Evolutionary conservation across 2,113 vertebrate genomes (phyloP).

Genomic region (Columbina picui): DNA sequence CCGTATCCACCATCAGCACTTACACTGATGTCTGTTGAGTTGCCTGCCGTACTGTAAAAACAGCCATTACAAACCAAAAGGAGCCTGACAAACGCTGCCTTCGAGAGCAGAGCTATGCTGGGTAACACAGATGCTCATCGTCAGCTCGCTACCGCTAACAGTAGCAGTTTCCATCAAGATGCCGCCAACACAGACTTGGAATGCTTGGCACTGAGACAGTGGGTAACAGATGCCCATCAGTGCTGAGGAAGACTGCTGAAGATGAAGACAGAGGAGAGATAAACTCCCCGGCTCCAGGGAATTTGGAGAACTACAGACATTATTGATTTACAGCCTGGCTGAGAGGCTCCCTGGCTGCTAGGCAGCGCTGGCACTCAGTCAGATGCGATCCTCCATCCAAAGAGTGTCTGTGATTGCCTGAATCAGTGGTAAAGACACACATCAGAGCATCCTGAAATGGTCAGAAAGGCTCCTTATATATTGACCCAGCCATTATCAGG

Average conservation of each 20-base stretch:
- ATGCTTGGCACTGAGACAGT: neutral
- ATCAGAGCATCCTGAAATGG: neutral
- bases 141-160: neutral
- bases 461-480: neutral
- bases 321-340: neutral
- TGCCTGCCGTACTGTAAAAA: fast-evolving
- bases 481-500: neutral
- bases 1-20: fast-evolving
- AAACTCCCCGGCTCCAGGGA: neutral
- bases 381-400: neutral
- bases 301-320: neutral
- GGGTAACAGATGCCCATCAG: neutral
- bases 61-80: neutral
- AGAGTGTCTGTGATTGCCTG: neutral
- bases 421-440: neutral
- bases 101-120: neutral
- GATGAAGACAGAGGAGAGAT: neutral
- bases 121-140: neutral
- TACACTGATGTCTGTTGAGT: neutral
- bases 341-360: slow-evolving; percentile 1
- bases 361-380: neutral
- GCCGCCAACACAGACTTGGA: neutral
- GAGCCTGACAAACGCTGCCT: neutral
- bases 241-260: neutral
- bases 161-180: neutral